These are phyloP conservation scores for Macquaria ambigua DNA, from an alignment of 2,113 vertebrate genomes.

Conservation along the genomic window DNA sequence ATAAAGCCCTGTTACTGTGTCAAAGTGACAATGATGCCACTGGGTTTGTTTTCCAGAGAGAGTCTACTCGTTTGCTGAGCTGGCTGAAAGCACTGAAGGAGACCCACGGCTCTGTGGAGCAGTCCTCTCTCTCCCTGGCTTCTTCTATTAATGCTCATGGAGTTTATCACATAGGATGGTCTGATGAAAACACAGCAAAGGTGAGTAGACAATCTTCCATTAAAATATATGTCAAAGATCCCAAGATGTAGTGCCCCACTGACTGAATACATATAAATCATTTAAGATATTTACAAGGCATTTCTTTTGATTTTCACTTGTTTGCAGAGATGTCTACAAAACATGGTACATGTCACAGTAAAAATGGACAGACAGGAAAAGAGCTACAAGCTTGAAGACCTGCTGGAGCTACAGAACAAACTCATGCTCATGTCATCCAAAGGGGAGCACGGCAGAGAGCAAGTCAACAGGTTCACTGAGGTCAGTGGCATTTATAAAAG, in stretches of 20 bases:
- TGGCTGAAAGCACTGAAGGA: constrained; percentile 85
- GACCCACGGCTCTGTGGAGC: constrained; percentile 85
- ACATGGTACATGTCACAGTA: constrained; percentile 60
- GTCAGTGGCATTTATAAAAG: constrained; percentile 55
- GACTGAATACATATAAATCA: neutral
- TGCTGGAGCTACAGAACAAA: constrained; percentile 86
- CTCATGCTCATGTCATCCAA: constrained; percentile 87
- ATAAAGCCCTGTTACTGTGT: neutral
- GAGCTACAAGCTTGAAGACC: constrained; percentile 77
- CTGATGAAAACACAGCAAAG: constrained; percentile 63
- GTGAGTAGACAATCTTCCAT: constrained; percentile 40
- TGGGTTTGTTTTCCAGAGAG: constrained; percentile 68
- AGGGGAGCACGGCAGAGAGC: constrained; percentile 80
- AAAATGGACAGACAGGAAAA: constrained; percentile 35
- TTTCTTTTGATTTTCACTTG: neutral
- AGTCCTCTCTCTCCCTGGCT: constrained; percentile 82
- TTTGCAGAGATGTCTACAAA: constrained; percentile 72
- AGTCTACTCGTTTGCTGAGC: constrained; percentile 71
- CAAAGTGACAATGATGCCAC: neutral
- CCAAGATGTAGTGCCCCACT: rapidly evolving
- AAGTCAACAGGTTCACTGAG: constrained; percentile 85
- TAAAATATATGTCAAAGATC: neutral
- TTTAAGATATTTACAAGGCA: neutral
- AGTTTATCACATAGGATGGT: constrained; percentile 79
- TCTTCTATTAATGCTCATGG: constrained; percentile 82